Evolutionary conservation across 2,888 invertebrate genomes (phyloP).

Genomic region (Latrodectus elegans): DNA sequence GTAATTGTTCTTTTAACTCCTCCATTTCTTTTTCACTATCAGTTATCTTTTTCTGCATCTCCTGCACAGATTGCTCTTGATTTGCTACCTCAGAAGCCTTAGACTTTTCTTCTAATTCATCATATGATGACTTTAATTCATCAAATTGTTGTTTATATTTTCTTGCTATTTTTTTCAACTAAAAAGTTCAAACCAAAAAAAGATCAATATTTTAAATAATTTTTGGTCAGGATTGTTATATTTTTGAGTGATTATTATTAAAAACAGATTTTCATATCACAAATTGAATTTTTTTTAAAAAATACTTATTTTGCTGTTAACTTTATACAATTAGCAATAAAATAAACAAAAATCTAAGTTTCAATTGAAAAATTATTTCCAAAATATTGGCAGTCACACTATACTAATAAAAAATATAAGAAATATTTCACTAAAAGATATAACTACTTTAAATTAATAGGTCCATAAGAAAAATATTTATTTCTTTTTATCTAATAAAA

Average conservation of each 20-base stretch:
- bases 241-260: too few species aligned
- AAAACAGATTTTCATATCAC: too few species aligned
- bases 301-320: neutral
- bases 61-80: conserved; percentile 52
- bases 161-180: conserved; percentile 88
- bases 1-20: conserved; percentile 65
- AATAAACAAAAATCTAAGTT: neutral
- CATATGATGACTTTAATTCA: conserved; percentile 76
- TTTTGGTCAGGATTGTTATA: too few species aligned
- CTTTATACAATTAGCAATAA: neutral
- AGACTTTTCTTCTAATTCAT: conserved; percentile 50
- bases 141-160: conserved; percentile 92
- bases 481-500: too few species aligned
- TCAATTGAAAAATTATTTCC: too few species aligned
- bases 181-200: conserved; percentile 1
- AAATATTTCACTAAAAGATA: too few species aligned
- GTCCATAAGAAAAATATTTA: too few species aligned
- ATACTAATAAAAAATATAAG: too few species aligned
- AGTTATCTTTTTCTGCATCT: conserved; percentile 52
- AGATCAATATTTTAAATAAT: too few species aligned
- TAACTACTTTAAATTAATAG: too few species aligned
- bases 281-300: neutral
- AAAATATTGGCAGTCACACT: too few species aligned
- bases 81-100: conserved; percentile 20
- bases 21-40: conserved; percentile 73